A percentile compares a stretch with the other conserved stretches of the same genome.
These are phyloP conservation scores for Drosophila emarginata DNA, from an alignment of 2,888 invertebrate species.

Conservation along the genomic window DNA sequence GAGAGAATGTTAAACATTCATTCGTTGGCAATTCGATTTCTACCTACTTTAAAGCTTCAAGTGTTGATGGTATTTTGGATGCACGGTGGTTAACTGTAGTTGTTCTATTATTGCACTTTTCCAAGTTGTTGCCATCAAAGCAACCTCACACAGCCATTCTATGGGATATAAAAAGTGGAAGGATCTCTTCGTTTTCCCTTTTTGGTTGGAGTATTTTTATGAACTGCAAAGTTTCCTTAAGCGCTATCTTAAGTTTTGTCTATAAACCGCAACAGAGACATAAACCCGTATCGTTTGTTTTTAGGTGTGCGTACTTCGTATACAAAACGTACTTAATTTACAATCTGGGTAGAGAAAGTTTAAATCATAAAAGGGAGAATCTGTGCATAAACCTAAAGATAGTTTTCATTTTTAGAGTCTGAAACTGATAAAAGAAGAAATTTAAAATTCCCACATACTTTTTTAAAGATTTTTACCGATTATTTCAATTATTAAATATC, in stretches of 20 bases:
- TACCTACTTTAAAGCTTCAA: constrained; percentile 11
- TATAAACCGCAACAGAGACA: constrained; percentile 6
- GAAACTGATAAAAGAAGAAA: too few species aligned
- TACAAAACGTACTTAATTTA: not conserved
- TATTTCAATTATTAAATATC: too few species aligned
- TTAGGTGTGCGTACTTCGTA: not conserved
- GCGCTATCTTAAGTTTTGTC: not conserved
- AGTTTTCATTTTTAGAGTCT: too few species aligned
- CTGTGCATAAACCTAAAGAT: not conserved
- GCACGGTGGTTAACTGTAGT: not conserved
- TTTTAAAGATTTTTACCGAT: too few species aligned
- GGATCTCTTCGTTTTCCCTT: not conserved
- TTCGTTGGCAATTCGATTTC: not conserved
- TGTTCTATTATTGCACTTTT: not conserved
- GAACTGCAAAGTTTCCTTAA: constrained; percentile 12
- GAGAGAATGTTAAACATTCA: not conserved
- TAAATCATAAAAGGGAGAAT: not conserved
- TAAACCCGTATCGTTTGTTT: not conserved
- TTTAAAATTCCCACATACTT: too few species aligned
- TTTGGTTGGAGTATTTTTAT: constrained; percentile 10
- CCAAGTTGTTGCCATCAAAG: not conserved
- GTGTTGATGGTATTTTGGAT: not conserved
- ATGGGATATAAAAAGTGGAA: constrained; percentile 1
- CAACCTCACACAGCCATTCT: not conserved
- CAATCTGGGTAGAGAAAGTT: not conserved